Evolutionary conservation across 92 coral and sea anemone genomes (phyloP), one percentile per base, ranked within the genome.

Genomic region (Zoanthus sansibaricus): DNA sequence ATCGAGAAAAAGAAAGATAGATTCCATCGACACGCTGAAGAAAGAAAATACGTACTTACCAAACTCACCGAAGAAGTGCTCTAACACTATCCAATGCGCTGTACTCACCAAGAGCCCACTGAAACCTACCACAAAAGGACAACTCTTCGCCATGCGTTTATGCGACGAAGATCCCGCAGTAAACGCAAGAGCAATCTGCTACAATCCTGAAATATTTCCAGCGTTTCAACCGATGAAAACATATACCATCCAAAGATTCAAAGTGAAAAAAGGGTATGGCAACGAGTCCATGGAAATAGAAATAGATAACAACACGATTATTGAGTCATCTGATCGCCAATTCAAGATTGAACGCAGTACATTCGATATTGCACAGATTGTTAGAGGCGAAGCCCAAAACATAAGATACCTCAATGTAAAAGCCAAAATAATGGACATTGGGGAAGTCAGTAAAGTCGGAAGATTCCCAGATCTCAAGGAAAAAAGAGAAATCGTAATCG

Each of bases 331-430:
- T 6, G 12, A 12, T 32, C 17, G 7, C 7, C 32, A 14, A 11
- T 80, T 80, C 86, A 80, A 80, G 32, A 80, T 80, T 13, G 86
- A 80, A 5, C 76, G 75, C 12, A 11, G 49, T 21, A 6, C 75
- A 58, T 62, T 80, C 48, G 52, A 54, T 16, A 80, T 80, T 80
- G 49, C 20, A 7, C 69, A 78, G 51, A 49, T 86, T 9, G 59
- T 86, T 13, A 78, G 87, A 78, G 85, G 89, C 9, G 89, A 86
- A 9, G 42, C 89, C 10, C 44, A 55, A 11, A 80, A 80, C 21
- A 49, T 73, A 17, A 86, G 87, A 61, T 86, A 16, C 54, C 51
- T 86, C 42, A n/a, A 86, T 20, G 17, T 86, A n/a, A 86, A 31
- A 8, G 89, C 87, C 7, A 86, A 75, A 66, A 72, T 76, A 9